Base-by-base conservation (phyloP, 2,888 invertebrate species). In the Leptodirus hochenwartii region DNA sequence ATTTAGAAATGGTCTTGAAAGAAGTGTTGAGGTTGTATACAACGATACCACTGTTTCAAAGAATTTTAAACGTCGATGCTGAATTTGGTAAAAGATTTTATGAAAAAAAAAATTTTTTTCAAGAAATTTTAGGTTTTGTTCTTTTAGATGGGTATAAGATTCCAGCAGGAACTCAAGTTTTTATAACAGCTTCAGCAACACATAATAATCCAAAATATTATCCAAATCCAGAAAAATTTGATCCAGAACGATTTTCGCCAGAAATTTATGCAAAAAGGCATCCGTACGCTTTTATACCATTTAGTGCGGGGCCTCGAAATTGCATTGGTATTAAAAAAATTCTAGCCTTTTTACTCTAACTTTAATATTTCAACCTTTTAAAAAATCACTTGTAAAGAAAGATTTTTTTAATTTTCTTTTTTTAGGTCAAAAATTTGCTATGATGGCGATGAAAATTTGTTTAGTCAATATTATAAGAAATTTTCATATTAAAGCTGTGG, bases 291-390 rank as follows among this genome's bases (percentile, higher is more conserved):
- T 56, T 49, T 34, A 41, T 56, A 6, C 56, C 56, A 4, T 57
- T 58, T 37, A 54, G 54, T 31, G 56, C 55, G 2, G 57, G 56
- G 13, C 49, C 54, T 2, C 42, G 54, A 26, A 55, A 54, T 38
- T 56, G 54, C 34, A 50, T 56, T 25, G 46, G 45, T 42, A 20
- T 10, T 15, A 16, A n/a, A n/a, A n/a, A n/a, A n/a, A n/a, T n/a
- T n/a, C n/a, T n/a, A n/a, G n/a, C n/a, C n/a, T n/a, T n/a, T n/a
- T n/a, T n/a, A n/a, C n/a, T n/a, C n/a, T n/a, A n/a, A n/a, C n/a
- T n/a, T n/a, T n/a, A n/a, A n/a, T n/a, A n/a, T n/a, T n/a, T n/a
- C n/a, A n/a, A n/a, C n/a, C n/a, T n/a, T n/a, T 8, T 16, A 27
- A 8, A 15, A n/a, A 16, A n/a, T 27, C 13, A 9, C 11, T 15